These are phyloP conservation scores for Athene noctua DNA, from an alignment of 2,113 vertebrate genomes.

Conservation along the genomic window DNA sequence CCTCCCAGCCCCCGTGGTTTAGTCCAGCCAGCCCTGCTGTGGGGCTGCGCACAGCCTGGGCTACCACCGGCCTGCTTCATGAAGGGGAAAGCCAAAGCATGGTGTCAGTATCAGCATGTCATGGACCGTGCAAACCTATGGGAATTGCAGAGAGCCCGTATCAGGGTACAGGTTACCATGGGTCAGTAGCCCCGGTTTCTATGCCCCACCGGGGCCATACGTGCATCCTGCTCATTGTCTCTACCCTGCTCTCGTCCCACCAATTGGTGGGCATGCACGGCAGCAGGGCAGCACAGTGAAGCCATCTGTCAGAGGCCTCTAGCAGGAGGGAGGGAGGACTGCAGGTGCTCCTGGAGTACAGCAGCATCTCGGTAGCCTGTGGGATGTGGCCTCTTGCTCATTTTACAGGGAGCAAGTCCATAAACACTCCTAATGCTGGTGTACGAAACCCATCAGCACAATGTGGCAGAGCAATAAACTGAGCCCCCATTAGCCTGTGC, in stretches of 20 bases:
- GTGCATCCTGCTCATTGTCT: neutral
- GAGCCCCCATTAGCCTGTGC: rapidly evolving
- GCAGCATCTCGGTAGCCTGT: rapidly evolving
- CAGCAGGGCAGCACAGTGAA: neutral
- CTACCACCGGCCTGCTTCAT: neutral
- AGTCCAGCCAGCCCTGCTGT: neutral
- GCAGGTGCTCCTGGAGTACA: rapidly evolving
- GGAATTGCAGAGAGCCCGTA: rapidly evolving
- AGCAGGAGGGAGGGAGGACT: neutral
- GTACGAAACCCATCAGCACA: neutral
- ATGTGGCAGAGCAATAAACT: rapidly evolving
- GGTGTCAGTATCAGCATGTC: rapidly evolving
- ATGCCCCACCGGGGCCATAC: rapidly evolving
- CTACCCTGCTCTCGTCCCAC: neutral
- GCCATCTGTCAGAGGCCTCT: rapidly evolving
- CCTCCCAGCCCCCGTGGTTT: neutral
- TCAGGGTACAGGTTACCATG: neutral
- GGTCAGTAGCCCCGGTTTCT: neutral
- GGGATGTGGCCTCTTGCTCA: neutral
- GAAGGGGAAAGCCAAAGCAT: neutral
- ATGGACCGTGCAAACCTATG: rapidly evolving
- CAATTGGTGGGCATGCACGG: rapidly evolving
- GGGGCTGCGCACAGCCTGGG: neutral
- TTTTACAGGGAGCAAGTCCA: neutral
- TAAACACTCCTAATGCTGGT: neutral